Evolutionary conservation across 2,888 invertebrate species (phyloP), one percentile per base, ranked within the genome.

Genomic region (Alloplasta piceator): DNA sequence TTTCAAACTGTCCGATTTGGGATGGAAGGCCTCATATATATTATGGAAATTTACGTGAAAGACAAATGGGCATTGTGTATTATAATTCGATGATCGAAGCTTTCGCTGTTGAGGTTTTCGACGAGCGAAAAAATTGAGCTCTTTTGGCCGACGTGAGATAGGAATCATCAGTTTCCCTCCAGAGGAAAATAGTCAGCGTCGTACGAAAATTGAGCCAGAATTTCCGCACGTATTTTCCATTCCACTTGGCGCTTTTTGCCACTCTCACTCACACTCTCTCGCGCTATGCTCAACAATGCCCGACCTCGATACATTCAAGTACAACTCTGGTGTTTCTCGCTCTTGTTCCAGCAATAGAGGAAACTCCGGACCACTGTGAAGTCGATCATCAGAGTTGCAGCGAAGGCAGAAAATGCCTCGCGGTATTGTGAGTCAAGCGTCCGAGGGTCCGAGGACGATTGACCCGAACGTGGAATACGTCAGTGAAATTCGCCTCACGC

Each of bases 281-380:
- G 56, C n/a, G 26, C 70, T 66, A 52, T 70, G 12, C 39, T 70
- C 56, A 81, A 82, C 78, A 82, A 82, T 82, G 73, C 77, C 43
- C 12, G 66, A 75, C 74, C 75, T 75, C 81, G 78, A 81, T 75
- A 78, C 78, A 56, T 64, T 61, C 16, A 75, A 75, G 78, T 74
- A 52, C 41, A 78, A 78, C 74, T 71, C 43, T 26, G 71, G 16
- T 38, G 43, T 43, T 68, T 48, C 46, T 68, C 38, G 60, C 26
- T 16, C 38, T 16, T 46, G 66, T 46, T 61, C 36, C 58, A 43
- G 16, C 63, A 68, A 58, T 14, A 63, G 61, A 55, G 67, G 50
- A 58, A 56, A 43, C 56, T 12, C 48, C 12, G n/a, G 48, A 12
- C 10, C 48, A 12, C 48, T 52, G 52, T 12, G 14, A 66, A 56